Conservation (phyloP, 2,113 vertebrate species). For the Nyctibius bracteatus region DNA sequence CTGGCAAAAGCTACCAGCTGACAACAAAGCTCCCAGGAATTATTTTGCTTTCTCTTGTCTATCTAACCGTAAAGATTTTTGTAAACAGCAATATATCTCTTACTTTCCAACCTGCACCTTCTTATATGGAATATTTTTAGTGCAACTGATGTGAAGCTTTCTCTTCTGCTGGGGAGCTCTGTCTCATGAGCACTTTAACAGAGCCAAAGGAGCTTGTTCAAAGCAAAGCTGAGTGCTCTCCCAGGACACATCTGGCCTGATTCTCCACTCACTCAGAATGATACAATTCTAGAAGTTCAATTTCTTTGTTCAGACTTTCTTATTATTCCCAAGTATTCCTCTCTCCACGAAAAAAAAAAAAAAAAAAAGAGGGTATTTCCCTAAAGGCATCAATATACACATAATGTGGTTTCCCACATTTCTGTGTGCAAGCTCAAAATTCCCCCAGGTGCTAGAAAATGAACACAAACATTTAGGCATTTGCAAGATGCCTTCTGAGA, state of each 20-base stretch:
- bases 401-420: background rate
- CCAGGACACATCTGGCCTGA: background rate
- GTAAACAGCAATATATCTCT: background rate
- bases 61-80: background rate
- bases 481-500: background rate
- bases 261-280: background rate
- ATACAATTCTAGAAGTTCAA: background rate
- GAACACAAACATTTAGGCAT: background rate
- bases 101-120: background rate
- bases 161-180: background rate
- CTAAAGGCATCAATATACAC: background rate
- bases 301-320: background rate
- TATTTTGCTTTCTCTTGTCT: background rate
- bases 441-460: background rate
- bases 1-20: background rate
- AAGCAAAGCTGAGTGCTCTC: background rate
- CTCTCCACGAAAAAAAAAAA: background rate
- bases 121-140: background rate
- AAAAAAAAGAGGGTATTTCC: background rate
- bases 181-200: background rate
- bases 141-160: background rate
- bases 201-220: background rate
- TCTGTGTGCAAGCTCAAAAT: background rate
- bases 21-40: background rate
- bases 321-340: background rate